Evolutionary conservation across 2,888 invertebrate genomes (phyloP), one percentile per base, ranked within the genome.

Genomic region (Synergus itoensis): DNA sequence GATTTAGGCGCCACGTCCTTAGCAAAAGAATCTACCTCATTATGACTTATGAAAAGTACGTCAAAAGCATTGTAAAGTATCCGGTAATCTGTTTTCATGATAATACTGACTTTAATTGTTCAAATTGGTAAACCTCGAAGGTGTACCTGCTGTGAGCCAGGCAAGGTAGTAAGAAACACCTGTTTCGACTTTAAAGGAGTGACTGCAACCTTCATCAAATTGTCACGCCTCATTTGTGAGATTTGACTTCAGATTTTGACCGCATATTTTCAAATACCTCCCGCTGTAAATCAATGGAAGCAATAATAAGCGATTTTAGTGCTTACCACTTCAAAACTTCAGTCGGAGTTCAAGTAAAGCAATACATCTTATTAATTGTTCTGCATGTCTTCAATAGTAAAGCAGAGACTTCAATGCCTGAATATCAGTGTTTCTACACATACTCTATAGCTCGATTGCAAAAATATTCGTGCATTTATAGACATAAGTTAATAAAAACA

Each of bases 31-130:
- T 28, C 36, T 48, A 36, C 36, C 81, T 84, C 73, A 81, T 81
- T 75, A 76, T 69, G 73, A 48, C 73, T 73, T 73, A 73, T 18
- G 73, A 53, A 69, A 45, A 21, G 14, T 53, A n/a, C 16, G 28
- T 53, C 28, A 53, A 53, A 36, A 11, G 73, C 43, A 21, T 40
- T 53, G 36, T 16, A 7, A 11, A 48, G 64, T 45, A 41, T 67
- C 73, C 76, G 62, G 41, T 87, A 87, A 89, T 89, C 87, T 88
- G 89, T 90, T 90, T 83, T 90, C 87, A 82, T 85, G 84, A 85
- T 87, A 86, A 88, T 86, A 83, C 82, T 89, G 89, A 90, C 90
- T 90, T 89, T 86, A 86, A 87, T 88, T 89, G 87, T 89, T 87
- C 57, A 83, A 85, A 85, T 85, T 85, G 83, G 79, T 36, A 62